phyloP scores from a whole-genome alignment of 1,140 invertebrate species.

The Drusus annulatus region DNA sequence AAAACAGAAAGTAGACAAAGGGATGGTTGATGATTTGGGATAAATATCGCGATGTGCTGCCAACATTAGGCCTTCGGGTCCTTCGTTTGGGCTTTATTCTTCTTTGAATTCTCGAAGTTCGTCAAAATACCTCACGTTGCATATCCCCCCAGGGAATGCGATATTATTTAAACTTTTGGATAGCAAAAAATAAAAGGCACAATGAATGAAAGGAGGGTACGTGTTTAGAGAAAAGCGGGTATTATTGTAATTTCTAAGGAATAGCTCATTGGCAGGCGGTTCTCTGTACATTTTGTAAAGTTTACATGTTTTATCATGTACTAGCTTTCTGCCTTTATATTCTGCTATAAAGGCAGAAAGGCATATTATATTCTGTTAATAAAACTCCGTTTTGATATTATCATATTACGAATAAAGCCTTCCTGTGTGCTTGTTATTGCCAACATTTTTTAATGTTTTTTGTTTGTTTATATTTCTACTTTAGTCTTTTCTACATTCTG shows the following conservation, averaged over 20 bases:
- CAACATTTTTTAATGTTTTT: too few relatives aligned
- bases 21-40: background rate
- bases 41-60: background rate
- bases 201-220: conserved; percentile 52
- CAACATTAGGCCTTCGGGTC: background rate
- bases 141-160: conserved; percentile 52
- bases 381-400: background rate
- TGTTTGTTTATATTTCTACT: too few relatives aligned
- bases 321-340: background rate
- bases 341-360: too few relatives aligned
- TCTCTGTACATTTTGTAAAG: background rate
- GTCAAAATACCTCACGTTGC: conserved; percentile 54
- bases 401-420: background rate
- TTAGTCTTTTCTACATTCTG: too few relatives aligned
- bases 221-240: conserved; percentile 51
- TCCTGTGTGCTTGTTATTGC: too few relatives aligned
- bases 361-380: background rate
- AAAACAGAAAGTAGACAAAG: background rate
- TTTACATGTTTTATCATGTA: too few relatives aligned
- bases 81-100: background rate
- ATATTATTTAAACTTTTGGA: conserved; percentile 52
- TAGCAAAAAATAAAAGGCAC: conserved; percentile 47
- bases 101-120: conserved; percentile 34
- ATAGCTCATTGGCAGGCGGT: background rate
- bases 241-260: conserved; percentile 46